Percentiles rank a stretch among this genome's conserved stretches.
These are phyloP conservation scores for Harpagifer antarcticus DNA, from an alignment of 2,797 vertebrate species.

Conservation along the genomic window DNA sequence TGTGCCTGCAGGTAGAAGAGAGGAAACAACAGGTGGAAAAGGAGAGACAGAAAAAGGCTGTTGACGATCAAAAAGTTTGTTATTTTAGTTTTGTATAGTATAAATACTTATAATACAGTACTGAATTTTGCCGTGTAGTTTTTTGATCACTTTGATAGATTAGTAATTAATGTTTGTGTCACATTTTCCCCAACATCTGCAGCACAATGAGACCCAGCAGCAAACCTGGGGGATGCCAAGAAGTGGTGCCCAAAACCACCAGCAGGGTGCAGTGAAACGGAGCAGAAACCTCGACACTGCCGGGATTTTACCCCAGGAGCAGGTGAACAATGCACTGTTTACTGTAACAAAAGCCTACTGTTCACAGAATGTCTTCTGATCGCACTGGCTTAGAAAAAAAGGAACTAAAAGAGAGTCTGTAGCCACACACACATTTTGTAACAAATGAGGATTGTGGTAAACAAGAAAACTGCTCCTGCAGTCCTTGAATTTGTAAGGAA, in stretches of 20 bases:
- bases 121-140: not conserved
- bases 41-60: not conserved
- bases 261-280: conserved; percentile 22
- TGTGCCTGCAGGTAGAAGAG: conserved; percentile 26
- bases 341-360: conserved; percentile 46
- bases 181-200: not conserved
- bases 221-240: conserved; percentile 9
- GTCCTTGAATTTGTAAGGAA: not conserved
- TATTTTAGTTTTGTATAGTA: not conserved
- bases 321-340: conserved; percentile 46
- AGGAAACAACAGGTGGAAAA: conserved; percentile 6
- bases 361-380: conserved; percentile 37
- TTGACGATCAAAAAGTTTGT: conserved; percentile 2
- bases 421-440: conserved; percentile 1
- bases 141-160: not conserved
- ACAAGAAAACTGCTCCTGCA: not conserved
- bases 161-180: not conserved
- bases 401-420: conserved; percentile 5
- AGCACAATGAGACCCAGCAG: conserved; percentile 42
- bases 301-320: conserved; percentile 45
- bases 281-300: conserved; percentile 25
- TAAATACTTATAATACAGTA: not conserved
- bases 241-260: not conserved
- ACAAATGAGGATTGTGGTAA: conserved; percentile 1
- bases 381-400: not conserved